Evolutionary conservation across 1,140 invertebrate genomes (phyloP).

Genomic region (Drosophila guanche): DNA sequence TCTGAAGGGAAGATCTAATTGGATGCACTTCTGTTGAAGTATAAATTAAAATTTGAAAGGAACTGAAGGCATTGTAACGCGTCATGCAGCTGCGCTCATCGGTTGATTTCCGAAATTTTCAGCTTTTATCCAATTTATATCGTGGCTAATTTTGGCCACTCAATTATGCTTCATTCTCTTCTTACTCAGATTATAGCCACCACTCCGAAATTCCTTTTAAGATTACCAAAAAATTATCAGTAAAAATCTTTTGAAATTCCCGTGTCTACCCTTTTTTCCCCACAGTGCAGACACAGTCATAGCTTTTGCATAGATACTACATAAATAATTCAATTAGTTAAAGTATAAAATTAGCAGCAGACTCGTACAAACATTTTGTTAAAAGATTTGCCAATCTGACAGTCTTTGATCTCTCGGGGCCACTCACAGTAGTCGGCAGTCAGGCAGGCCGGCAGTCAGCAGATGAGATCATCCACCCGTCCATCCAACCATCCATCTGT

Average conservation of each 20-base stretch:
- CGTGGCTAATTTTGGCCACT: not conserved
- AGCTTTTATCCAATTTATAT: not conserved
- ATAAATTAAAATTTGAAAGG: no score
- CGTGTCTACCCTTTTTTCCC: not conserved
- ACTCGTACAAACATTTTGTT: constrained; percentile 24
- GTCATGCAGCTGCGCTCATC: no score
- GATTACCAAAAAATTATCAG: no score
- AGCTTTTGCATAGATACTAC: constrained; percentile 3
- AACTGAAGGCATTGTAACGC: no score
- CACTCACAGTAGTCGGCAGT: constrained; percentile 3
- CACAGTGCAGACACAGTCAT: constrained; percentile 15
- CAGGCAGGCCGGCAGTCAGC: constrained; percentile 8
- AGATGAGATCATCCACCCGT: constrained; percentile 48
- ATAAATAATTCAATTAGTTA: constrained; percentile 62
- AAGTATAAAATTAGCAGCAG: constrained; percentile 46
- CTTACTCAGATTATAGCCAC: no score
- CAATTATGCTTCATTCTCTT: not conserved
- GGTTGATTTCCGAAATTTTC: no score
- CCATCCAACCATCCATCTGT: not conserved
- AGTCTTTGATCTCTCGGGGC: constrained; percentile 52
- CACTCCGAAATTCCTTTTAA: no score
- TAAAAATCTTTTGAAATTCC: not conserved
- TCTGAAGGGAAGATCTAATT: no score
- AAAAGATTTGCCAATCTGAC: constrained; percentile 58
- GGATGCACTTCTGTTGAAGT: no score